Conservation (phyloP, 2,113 vertebrate genomes). For the Ginglymostoma cirratum region DNA sequence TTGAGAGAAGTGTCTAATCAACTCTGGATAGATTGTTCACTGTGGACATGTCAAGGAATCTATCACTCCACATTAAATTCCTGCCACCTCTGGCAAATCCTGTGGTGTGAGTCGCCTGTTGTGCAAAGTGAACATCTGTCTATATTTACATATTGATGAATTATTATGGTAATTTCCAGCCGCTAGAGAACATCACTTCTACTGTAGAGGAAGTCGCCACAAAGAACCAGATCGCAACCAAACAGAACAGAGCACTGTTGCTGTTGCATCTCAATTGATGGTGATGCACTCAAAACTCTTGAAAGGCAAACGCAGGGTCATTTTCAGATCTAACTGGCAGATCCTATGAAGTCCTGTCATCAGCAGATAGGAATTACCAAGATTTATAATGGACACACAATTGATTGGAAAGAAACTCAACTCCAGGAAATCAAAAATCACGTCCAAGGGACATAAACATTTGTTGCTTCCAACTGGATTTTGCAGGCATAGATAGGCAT, state of each 20-base stretch:
- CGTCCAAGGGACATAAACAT: not conserved
- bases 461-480: not conserved
- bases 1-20: not conserved
- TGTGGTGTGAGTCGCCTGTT: conserved; percentile 50
- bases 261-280: not conserved
- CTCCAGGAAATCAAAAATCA: not conserved
- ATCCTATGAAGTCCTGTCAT: not conserved
- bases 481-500: not conserved
- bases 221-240: not conserved
- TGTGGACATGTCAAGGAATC: not conserved
- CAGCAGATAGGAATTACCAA: not conserved
- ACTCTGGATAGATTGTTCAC: not conserved
- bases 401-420: not conserved
- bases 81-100: not conserved
- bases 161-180: conserved; percentile 62
- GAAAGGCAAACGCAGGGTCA: not conserved
- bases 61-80: not conserved
- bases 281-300: not conserved
- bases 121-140: conserved; percentile 57
- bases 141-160: conserved; percentile 65
- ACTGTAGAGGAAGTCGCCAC: not conserved
- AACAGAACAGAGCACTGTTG: not conserved
- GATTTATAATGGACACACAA: not conserved
- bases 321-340: not conserved
- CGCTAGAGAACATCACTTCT: conserved; percentile 47